Evolutionary conservation across 2,888 invertebrate species (phyloP), one percentile per base, ranked within the genome.

Genomic region (Petrophora chlorosata): DNA sequence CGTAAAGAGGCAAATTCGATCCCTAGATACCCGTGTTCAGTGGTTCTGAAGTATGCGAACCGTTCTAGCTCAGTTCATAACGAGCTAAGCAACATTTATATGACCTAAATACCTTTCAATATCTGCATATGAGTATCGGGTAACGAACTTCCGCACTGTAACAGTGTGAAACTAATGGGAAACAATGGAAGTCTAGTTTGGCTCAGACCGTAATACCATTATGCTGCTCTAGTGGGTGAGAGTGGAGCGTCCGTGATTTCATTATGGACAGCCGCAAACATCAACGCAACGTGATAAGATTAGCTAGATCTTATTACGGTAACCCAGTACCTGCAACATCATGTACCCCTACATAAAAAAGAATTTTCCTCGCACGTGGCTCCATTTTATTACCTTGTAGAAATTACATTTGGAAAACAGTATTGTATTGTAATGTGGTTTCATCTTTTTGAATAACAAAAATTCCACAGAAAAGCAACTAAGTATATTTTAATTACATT

Each of bases 61-160:
- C 35, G 53, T 45, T 55, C 12, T 40, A 38, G 13, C 16, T 40
- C 16, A 33, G 29, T 45, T 51, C 42, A 52, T 43, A 29, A 14
- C 22, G 42, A 32, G 36, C 35, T 23, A 28, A 15, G 13, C 26
- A 22, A 10, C 5, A n/a, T 19, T 42, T 3, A 8, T 12, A 32
- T 46, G 51, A 51, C 53, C 52, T 53, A 47, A 40, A 47, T 52
- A 33, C 14, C 23, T n/a, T 29, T 34, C 38, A 26, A 12, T 19
- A 35, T 25, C 16, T 44, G 30, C 45, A 26, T 38, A 38, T 38
- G 35, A 35, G 29, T 13, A 16, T 30, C 14, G 26, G 3, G 17
- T 30, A 38, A 26, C 26, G 25, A 32, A 33, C 36, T 36, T 17
- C 15, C 25, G 38, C 10, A 8, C 10, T n/a, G 8, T 30, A 16